Evolutionary conservation across 2,797 vertebrate species (phyloP).

Genomic region (Ispidina lecontei): DNA sequence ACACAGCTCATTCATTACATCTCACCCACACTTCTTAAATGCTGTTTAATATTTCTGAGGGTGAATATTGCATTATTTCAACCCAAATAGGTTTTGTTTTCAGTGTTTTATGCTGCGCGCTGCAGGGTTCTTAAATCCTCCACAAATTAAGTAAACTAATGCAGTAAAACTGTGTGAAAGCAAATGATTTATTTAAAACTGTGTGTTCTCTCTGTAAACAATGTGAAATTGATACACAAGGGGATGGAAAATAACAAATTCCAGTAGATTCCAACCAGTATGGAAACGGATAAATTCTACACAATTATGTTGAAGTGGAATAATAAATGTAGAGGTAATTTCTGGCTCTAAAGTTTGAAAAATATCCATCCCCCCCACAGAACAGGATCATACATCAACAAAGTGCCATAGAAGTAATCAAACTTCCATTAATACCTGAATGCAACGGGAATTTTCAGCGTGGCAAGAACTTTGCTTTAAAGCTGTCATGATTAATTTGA

Average conservation of each 20-base stretch:
- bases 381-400: not conserved
- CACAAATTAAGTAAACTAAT: slow-evolving; percentile 1
- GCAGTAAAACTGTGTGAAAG: not conserved
- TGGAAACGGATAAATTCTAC: not conserved
- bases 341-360: not conserved
- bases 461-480: not conserved
- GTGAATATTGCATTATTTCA: slow-evolving; percentile 35
- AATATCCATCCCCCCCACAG: not conserved
- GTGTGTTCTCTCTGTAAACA: slow-evolving; percentile 2
- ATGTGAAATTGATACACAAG: not conserved
- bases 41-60: slow-evolving; percentile 25
- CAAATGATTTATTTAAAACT: not conserved
- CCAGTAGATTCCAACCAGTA: not conserved
- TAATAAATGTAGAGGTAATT: not conserved
- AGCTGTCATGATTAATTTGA: not conserved
- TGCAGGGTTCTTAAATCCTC: slow-evolving; percentile 5
- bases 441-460: not conserved
- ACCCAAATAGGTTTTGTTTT: slow-evolving; percentile 29
- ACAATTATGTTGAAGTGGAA: not conserved
- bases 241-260: slow-evolving; percentile 25
- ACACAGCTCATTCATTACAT: slow-evolving; percentile 22
- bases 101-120: not conserved
- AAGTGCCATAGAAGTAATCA: not conserved
- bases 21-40: slow-evolving; percentile 38
- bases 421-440: not conserved